These are phyloP conservation scores for Natrix natrix DNA, from an alignment of 2,797 vertebrate species.

Conservation along the genomic window DNA sequence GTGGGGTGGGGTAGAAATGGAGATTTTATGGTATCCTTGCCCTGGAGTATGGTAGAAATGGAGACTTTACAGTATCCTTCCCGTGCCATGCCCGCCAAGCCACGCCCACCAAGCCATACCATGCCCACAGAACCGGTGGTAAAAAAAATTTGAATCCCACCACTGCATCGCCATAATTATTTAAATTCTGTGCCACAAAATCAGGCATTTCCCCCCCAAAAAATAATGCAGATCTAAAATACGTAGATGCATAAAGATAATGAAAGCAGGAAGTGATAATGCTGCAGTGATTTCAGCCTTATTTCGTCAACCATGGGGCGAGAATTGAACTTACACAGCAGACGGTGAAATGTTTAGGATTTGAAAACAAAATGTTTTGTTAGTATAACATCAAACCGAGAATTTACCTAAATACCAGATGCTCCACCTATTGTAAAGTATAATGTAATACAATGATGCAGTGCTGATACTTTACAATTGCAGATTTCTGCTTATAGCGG, in stretches of 20 bases:
- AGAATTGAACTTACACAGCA: neutral
- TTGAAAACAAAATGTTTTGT: neutral
- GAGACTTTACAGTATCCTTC: no score
- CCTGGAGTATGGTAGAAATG: no score
- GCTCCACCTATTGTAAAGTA: neutral
- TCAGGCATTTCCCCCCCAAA: no score
- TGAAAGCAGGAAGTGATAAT: neutral
- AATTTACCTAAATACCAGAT: neutral
- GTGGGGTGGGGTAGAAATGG: no score
- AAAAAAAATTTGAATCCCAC: no score
- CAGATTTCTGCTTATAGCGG: neutral
- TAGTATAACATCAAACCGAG: neutral
- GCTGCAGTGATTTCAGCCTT: neutral
- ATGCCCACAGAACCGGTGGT: no score
- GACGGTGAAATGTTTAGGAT: neutral
- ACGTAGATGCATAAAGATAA: neutral
- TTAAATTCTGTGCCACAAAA: neutral
- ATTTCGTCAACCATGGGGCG: neutral
- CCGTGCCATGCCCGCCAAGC: no score
- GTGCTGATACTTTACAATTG: neutral
- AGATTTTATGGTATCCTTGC: no score
- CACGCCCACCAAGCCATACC: no score
- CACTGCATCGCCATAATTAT: neutral
- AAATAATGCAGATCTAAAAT: neutral
- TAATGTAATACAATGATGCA: neutral